A percentile compares a stretch with the other conserved stretches of the same genome.
Conservation (phyloP, 2,888 invertebrate species). For the Oxytorus armatus region DNA sequence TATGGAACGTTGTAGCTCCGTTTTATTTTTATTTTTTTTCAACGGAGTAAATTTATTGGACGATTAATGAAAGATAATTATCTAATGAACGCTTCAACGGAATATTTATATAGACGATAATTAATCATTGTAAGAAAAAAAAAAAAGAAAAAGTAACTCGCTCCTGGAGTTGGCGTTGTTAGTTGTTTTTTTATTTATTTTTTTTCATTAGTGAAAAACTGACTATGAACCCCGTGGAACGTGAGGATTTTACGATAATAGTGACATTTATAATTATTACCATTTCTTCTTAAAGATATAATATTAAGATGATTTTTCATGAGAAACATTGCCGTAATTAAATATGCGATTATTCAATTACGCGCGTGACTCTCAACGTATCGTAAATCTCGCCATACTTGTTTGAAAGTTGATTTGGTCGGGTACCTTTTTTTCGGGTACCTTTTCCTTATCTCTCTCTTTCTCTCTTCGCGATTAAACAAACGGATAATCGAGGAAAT, state of each 20-base stretch:
- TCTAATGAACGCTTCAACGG: neutral
- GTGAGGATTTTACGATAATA: neutral
- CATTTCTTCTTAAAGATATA: too few relatives aligned
- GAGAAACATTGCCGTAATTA: neutral
- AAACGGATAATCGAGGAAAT: slow-evolving; percentile 19
- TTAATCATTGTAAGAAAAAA: neutral
- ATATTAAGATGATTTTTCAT: neutral
- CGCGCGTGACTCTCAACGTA: neutral
- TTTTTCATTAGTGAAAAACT: too few relatives aligned
- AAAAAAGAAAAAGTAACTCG: neutral
- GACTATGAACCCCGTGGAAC: too few relatives aligned
- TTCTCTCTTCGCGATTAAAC: slow-evolving; percentile 10
- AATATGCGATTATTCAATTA: neutral
- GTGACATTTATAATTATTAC: too few relatives aligned
- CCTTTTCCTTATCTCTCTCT: neutral
- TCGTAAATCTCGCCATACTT: neutral
- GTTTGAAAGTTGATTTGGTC: neutral
- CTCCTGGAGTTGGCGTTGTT: too few relatives aligned
- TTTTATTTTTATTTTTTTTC: neutral
- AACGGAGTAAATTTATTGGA: neutral
- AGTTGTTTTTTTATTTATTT: too few relatives aligned
- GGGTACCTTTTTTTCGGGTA: neutral
- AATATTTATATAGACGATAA: neutral
- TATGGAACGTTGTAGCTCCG: neutral
- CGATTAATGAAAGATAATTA: neutral